phyloP scores from a whole-genome alignment of 2,113 vertebrate genomes.

The Salvator merianae region DNA sequence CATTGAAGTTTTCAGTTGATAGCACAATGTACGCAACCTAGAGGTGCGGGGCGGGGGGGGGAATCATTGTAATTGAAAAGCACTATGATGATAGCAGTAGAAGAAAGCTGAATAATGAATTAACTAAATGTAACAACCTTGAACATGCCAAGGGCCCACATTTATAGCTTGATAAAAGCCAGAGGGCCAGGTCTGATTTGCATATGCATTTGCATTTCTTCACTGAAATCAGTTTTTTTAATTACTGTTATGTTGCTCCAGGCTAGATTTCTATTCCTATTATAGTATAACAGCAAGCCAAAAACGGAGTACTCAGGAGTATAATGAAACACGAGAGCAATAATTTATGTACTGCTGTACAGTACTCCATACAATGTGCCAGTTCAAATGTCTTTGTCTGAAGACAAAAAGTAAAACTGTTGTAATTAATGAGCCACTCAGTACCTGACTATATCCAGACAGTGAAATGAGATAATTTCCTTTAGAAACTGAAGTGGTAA shows the following conservation, averaged over 20 bases:
- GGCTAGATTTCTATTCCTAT: slow-evolving; percentile 6
- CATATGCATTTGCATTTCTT: slow-evolving; percentile 34
- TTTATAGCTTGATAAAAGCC: slow-evolving; percentile 35
- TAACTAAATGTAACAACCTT: slow-evolving; percentile 10
- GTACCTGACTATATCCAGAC: background rate
- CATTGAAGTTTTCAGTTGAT: background rate
- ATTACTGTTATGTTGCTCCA: slow-evolving; percentile 12
- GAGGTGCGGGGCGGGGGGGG: background rate
- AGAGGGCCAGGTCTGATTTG: slow-evolving; percentile 24
- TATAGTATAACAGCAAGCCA: slow-evolving; percentile 6
- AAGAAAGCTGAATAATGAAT: slow-evolving; percentile 16
- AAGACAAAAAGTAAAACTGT: slow-evolving; percentile 10
- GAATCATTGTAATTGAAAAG: background rate
- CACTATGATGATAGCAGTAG: background rate
- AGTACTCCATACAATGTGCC: background rate
- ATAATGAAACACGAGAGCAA: slow-evolving; percentile 18
- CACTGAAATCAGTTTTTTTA: slow-evolving; percentile 29
- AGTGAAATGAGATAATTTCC: background rate
- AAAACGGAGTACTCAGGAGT: slow-evolving; percentile 13
- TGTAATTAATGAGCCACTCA: background rate
- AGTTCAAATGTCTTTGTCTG: slow-evolving; percentile 13
- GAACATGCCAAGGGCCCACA: slow-evolving; percentile 15
- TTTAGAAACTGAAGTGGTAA: background rate
- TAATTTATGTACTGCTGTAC: slow-evolving; percentile 14
- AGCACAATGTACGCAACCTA: background rate